phyloP scores from a whole-genome alignment of 1,140 invertebrate genomes.

The Drosophila gunungcola region DNA sequence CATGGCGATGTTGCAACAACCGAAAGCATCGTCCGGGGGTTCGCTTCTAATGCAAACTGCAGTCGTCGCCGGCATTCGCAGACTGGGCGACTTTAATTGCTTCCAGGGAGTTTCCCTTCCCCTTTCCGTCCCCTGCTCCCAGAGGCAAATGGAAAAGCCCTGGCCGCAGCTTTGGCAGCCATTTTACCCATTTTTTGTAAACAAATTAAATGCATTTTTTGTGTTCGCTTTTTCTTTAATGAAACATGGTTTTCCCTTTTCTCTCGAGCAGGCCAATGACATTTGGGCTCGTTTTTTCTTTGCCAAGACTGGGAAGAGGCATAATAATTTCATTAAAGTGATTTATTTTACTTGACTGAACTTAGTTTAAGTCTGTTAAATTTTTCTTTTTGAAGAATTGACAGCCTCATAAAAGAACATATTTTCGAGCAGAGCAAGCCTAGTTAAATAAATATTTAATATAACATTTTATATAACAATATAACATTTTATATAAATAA shows the following conservation, averaged over 20 bases:
- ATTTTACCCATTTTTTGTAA: slow-evolving; percentile 44
- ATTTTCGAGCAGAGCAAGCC: too few species aligned
- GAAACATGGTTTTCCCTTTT: slow-evolving; percentile 4
- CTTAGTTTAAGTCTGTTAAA: too few species aligned
- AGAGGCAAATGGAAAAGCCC: slow-evolving; percentile 8
- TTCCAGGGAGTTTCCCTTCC: slow-evolving; percentile 22
- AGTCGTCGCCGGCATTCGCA: slow-evolving; percentile 30
- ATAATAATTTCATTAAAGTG: neutral
- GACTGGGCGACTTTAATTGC: slow-evolving; percentile 48
- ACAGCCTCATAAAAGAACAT: too few species aligned
- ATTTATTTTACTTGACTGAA: neutral
- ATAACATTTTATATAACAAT: too few species aligned
- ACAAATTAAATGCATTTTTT: slow-evolving; percentile 57
- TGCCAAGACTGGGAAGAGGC: neutral
- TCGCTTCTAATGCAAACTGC: slow-evolving; percentile 62
- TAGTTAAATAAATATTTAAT: too few species aligned
- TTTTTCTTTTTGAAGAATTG: too few species aligned
- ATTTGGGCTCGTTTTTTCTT: neutral
- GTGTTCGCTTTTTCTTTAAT: slow-evolving; percentile 24
- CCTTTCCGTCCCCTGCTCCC: neutral
- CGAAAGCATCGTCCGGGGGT: slow-evolving; percentile 41
- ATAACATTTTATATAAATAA: too few species aligned
- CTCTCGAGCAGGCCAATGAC: neutral
- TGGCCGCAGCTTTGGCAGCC: slow-evolving; percentile 22
- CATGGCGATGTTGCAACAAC: slow-evolving; percentile 57